Percentiles rank a stretch among this genome's conserved stretches.
Conservation (phyloP, 1,140 invertebrate genomes). For the Eumaeus atala region DNA sequence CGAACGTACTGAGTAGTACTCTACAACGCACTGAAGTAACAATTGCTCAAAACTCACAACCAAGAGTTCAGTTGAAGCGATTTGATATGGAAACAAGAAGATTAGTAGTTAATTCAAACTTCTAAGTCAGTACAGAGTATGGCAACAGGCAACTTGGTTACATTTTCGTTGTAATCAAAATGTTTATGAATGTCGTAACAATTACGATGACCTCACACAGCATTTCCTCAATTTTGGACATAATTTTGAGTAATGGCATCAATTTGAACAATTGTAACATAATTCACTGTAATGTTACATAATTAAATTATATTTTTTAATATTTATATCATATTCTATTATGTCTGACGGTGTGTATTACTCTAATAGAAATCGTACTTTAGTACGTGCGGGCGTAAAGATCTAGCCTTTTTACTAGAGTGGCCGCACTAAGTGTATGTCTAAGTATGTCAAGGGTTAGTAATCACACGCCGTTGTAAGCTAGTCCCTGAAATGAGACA, state of each 20-base stretch:
- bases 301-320: conserved; percentile 9
- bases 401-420: conserved; percentile 65
- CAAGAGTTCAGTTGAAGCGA: too few relatives aligned
- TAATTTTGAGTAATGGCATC: conserved; percentile 11
- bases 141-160: too few relatives aligned
- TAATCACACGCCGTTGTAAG: conserved; percentile 58
- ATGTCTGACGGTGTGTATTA: too few relatives aligned
- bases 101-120: too few relatives aligned
- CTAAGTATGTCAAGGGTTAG: conserved; percentile 66
- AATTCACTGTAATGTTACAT: neutral
- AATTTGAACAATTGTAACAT: conserved; percentile 11
- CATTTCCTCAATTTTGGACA: conserved; percentile 12
- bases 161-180: too few relatives aligned
- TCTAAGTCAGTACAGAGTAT: too few relatives aligned
- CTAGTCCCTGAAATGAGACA: conserved; percentile 44
- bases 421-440: conserved; percentile 37
- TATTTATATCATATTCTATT: conserved; percentile 1
- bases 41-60: too few relatives aligned
- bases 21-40: too few relatives aligned
- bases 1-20: too few relatives aligned
- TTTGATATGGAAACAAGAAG: too few relatives aligned
- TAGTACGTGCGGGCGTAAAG: conserved; percentile 32
- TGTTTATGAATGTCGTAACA: conserved; percentile 1
- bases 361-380: neutral
- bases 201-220: conserved; percentile 2